A percentile compares a stretch with the other conserved stretches of the same genome.
Evolutionary conservation across 64 coral and sea anemone species (phyloP).

Genomic region (Montipora efflorescens): DNA sequence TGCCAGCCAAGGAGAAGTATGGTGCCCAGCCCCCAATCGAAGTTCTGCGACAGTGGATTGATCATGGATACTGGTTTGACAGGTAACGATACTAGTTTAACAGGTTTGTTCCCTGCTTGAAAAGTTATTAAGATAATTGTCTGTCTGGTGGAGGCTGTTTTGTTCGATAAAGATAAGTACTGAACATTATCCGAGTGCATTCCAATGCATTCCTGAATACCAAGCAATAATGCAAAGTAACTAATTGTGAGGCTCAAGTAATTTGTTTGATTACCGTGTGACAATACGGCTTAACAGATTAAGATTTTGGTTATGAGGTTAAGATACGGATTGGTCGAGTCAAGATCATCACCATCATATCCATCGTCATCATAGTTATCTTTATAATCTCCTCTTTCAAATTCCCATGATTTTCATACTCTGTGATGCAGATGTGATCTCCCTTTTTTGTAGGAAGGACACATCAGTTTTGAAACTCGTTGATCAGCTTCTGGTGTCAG

Average conservation of each 20-base stretch:
- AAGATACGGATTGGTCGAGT: no score
- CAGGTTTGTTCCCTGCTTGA: neutral
- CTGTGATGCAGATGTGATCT: neutral
- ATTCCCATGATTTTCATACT: neutral
- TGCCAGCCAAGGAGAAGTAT: conserved; percentile 99
- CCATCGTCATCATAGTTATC: neutral
- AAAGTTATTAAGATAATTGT: neutral
- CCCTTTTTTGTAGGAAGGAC: conserved; percentile 79
- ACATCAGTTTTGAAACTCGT: conserved; percentile 87
- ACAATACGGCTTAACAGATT: no score
- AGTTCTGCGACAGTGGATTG: conserved; percentile 90
- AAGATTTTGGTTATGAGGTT: no score
- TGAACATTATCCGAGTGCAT: no score
- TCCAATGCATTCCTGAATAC: no score
- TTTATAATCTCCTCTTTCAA: no score
- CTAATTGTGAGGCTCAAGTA: no score
- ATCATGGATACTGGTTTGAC: conserved; percentile 99
- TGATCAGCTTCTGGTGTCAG: conserved; percentile 81
- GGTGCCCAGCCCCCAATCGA: conserved; percentile 98
- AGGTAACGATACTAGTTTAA: conserved; percentile 55
- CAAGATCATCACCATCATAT: no score
- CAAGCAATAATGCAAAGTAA: no score
- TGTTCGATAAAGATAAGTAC: neutral
- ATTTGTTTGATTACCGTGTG: no score
- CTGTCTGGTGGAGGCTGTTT: neutral